Conservation (phyloP, 2,797 vertebrate species). For the Leucoraja ocellata region DNA sequence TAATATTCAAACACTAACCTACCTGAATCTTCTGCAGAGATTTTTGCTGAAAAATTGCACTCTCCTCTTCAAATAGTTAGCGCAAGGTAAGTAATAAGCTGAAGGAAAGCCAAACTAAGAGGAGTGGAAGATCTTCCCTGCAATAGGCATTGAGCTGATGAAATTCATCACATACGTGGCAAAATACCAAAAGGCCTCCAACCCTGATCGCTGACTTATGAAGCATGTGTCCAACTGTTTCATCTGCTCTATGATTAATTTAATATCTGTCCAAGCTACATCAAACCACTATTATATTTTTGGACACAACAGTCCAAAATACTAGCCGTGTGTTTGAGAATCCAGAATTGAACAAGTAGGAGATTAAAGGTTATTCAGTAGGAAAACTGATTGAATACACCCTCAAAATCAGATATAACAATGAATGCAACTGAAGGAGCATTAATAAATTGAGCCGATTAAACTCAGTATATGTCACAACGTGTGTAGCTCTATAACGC, state of each 20-base stretch:
- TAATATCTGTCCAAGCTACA: background rate
- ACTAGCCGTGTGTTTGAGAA: background rate
- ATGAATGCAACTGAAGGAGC: background rate
- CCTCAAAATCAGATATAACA: background rate
- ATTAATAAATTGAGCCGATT: background rate
- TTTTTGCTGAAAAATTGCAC: too few species aligned
- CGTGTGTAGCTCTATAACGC: background rate
- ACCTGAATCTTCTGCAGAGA: background rate
- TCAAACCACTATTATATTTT: slow-evolving; percentile 20
- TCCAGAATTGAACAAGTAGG: background rate
- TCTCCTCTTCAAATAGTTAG: background rate
- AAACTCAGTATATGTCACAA: background rate
- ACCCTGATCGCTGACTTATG: background rate
- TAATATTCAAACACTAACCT: background rate
- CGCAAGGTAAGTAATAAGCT: background rate
- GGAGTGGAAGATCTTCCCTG: background rate
- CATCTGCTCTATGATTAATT: slow-evolving; percentile 22
- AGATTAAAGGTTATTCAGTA: background rate
- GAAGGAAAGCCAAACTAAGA: background rate
- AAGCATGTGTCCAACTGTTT: background rate
- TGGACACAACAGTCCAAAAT: background rate
- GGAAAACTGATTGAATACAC: background rate
- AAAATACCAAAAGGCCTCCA: slow-evolving; percentile 10
- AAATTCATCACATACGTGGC: slow-evolving; percentile 24
- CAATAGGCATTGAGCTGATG: background rate